Conservation (phyloP, 1,140 invertebrate genomes). For the Capitella teleta region DNA sequence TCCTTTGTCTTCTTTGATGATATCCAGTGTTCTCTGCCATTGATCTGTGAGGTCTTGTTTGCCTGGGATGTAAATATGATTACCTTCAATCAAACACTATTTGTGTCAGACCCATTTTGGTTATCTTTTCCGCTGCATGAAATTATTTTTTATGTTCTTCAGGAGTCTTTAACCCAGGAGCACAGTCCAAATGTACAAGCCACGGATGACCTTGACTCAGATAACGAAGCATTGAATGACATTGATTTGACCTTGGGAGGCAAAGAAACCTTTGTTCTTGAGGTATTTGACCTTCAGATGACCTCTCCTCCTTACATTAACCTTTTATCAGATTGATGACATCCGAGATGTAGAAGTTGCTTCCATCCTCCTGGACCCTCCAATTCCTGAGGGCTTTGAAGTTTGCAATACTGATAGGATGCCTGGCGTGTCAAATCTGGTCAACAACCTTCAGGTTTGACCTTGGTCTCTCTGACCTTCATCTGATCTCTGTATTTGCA, state of each 20-base stretch:
- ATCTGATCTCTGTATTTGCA: constrained; percentile 38
- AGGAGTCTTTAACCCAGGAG: neutral
- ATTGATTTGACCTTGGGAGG: constrained; percentile 64
- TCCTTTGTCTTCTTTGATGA: too few species aligned
- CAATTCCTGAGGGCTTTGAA: constrained; percentile 66
- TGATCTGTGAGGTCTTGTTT: too few species aligned
- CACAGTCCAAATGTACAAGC: neutral
- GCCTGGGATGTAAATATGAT: too few species aligned
- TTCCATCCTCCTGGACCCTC: constrained; percentile 62
- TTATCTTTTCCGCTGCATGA: too few species aligned
- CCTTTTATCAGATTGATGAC: constrained; percentile 66
- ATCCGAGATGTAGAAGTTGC: constrained; percentile 72
- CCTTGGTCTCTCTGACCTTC: neutral
- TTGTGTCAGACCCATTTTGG: too few species aligned
- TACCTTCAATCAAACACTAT: too few species aligned
- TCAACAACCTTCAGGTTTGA: constrained; percentile 54
- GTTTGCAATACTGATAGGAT: constrained; percentile 72
- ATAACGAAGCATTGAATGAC: constrained; percentile 49
- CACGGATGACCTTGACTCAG: constrained; percentile 51
- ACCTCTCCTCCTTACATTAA: too few species aligned
- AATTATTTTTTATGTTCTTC: neutral
- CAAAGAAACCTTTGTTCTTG: constrained; percentile 72
- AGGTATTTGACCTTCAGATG: too few species aligned
- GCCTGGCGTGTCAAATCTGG: constrained; percentile 55
- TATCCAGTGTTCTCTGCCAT: too few species aligned